Percentiles rank a stretch among this genome's conserved stretches.
Conservation (phyloP, 1,140 invertebrate genomes). For the Diorhabda elongata region DNA sequence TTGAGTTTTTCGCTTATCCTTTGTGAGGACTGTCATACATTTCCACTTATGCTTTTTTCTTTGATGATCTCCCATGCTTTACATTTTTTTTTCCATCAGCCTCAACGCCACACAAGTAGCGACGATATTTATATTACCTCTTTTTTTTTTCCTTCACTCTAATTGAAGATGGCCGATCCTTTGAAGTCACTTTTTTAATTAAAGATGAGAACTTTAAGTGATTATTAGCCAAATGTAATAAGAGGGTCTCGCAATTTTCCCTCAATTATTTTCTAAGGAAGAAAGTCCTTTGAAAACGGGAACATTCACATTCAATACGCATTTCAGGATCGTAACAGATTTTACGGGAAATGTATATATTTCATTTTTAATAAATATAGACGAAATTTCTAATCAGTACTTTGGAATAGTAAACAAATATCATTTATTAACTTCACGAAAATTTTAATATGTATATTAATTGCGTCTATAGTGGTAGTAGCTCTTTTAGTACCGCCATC, state of each 20-base stretch:
- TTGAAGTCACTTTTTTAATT: conserved; percentile 3
- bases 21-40: neutral
- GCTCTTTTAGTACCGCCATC: too few relatives aligned
- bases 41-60: neutral
- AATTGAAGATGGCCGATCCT: neutral
- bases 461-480: too few relatives aligned
- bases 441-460: too few relatives aligned
- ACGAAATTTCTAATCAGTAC: too few relatives aligned
- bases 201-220: conserved; percentile 2
- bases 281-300: neutral
- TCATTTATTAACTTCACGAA: too few relatives aligned
- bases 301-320: neutral
- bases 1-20: neutral
- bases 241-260: neutral
- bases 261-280: conserved; percentile 1
- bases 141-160: neutral
- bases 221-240: conserved; percentile 3
- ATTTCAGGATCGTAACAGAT: too few relatives aligned
- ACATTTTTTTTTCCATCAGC: neutral
- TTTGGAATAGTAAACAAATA: too few relatives aligned
- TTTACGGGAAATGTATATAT: too few relatives aligned
- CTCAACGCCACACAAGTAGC: neutral
- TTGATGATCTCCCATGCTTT: neutral
- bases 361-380: too few relatives aligned
- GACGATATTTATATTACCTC: neutral